Evolutionary conservation across 2,797 vertebrate species (phyloP).

Genomic region (Labeo calbasu): DNA sequence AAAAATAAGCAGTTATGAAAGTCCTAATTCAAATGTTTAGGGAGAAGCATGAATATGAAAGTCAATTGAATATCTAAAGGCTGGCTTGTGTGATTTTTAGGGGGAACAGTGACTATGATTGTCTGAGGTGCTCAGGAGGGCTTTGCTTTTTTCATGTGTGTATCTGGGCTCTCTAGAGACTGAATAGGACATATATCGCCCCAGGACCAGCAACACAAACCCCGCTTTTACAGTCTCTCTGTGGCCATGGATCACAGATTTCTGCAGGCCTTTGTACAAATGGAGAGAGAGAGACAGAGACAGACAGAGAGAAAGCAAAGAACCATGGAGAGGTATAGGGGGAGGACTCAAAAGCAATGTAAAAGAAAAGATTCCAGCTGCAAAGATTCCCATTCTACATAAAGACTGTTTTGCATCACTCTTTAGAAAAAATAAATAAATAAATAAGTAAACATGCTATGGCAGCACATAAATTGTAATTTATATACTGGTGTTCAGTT

Average conservation of each 20-base stretch:
- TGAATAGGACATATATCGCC: conserved; percentile 33
- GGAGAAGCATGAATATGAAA: background rate
- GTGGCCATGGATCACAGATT: conserved; percentile 44
- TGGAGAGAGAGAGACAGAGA: conserved; percentile 14
- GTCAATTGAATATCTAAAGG: background rate
- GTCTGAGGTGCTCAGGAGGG: conserved; percentile 22
- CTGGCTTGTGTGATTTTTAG: background rate
- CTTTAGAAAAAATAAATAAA: background rate
- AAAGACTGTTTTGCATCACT: background rate
- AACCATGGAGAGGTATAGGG: background rate
- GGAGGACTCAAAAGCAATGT: background rate
- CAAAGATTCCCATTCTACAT: too few relatives aligned
- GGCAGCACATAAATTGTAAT: background rate
- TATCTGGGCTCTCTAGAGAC: conserved; percentile 26
- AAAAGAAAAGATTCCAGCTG: background rate
- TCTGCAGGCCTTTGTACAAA: conserved; percentile 44
- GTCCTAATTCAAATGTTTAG: background rate
- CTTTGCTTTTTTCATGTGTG: conserved; percentile 28
- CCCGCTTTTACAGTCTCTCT: conserved; percentile 40
- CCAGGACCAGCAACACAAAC: conserved; percentile 42
- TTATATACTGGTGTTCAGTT: background rate
- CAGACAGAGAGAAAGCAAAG: conserved; percentile 8
- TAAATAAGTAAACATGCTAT: too few relatives aligned
- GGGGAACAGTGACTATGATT: background rate
- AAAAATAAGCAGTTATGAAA: background rate